phyloP scores from a whole-genome alignment of 2,113 vertebrate genomes.

The Formicarius rufipectus region DNA sequence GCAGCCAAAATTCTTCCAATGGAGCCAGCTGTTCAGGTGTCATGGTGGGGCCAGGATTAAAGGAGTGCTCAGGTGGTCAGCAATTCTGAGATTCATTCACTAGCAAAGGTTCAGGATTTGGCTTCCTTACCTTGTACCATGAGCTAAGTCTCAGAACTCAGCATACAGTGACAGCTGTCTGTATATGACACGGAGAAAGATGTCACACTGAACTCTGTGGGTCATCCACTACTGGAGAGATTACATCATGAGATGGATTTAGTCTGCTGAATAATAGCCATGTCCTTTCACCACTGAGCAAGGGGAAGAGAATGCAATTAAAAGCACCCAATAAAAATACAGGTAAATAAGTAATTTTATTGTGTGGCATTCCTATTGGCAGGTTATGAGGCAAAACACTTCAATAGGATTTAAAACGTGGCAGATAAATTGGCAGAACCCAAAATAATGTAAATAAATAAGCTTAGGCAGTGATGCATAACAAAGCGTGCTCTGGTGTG shows the following conservation, averaged over 20 bases:
- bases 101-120: not conserved
- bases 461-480: not conserved
- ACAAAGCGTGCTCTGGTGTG: not conserved
- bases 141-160: not conserved
- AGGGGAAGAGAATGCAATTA: not conserved
- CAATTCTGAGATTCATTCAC: not conserved
- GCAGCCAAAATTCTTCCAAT: not conserved
- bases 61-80: not conserved
- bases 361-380: not conserved
- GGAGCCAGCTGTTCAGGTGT: not conserved
- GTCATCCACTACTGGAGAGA: not conserved
- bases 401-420: not conserved
- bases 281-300: not conserved
- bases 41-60: not conserved
- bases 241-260: not conserved
- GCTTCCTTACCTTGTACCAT: not conserved
- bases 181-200: not conserved
- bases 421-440: not conserved
- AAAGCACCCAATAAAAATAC: not conserved
- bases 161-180: not conserved
- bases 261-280: not conserved
- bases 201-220: not conserved
- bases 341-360: not conserved
- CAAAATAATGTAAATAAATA: not conserved
- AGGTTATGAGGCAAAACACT: not conserved